phyloP scores from a whole-genome alignment of 2,797 vertebrate genomes.

The Falco cherrug region DNA sequence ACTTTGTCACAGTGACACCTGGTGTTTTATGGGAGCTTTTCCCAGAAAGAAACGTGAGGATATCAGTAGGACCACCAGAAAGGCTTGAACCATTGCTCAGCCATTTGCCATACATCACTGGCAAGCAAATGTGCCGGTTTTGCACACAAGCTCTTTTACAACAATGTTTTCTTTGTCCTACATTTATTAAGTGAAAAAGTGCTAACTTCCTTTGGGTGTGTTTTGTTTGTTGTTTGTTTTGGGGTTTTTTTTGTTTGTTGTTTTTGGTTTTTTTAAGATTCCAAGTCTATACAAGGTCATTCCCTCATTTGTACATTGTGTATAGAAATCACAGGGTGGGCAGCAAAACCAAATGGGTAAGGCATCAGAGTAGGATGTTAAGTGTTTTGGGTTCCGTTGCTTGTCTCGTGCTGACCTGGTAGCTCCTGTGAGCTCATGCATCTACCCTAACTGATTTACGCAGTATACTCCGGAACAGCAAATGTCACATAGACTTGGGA shows the following conservation, averaged over 20 bases:
- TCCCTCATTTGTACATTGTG: not conserved
- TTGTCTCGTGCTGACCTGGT: not conserved
- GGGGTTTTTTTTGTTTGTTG: too few relatives aligned
- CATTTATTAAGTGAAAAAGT: not conserved
- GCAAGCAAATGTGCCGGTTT: not conserved
- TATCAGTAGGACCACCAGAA: not conserved
- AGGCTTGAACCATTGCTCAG: not conserved
- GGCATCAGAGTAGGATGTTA: rapidly evolving
- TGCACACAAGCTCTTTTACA: not conserved
- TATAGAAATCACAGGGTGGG: not conserved
- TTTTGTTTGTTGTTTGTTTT: too few relatives aligned
- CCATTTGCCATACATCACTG: rapidly evolving
- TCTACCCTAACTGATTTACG: not conserved
- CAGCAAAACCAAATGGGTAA: not conserved
- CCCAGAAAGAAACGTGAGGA: rapidly evolving
- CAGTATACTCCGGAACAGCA: not conserved
- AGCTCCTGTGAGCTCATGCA: not conserved
- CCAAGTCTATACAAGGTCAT: not conserved
- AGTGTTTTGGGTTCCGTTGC: not conserved
- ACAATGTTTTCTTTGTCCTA: not conserved
- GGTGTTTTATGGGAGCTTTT: not conserved
- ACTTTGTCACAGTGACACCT: conserved; percentile 56
- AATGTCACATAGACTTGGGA: not conserved
- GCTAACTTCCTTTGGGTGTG: too few relatives aligned
- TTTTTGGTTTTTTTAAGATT: not conserved